Base-by-base conservation (phyloP, 2,888 invertebrate species). In the Eupeodes latifasciatus region DNA sequence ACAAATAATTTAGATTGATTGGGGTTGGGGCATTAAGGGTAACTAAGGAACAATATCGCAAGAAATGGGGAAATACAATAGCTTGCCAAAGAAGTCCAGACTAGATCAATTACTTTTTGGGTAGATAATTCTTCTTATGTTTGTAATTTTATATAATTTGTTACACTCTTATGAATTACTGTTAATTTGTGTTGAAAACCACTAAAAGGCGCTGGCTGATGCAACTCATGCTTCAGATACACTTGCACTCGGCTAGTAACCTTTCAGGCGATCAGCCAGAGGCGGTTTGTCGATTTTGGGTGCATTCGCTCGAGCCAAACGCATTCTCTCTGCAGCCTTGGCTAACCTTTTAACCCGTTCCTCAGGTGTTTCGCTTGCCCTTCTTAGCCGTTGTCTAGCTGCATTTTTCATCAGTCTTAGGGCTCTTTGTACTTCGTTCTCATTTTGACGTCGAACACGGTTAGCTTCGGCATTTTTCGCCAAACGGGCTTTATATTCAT, bases 351-450 rank as follows among this genome's bases (percentile, higher is more conserved):
- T 92, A 62, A 92, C 91, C 67, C 93, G 92, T 89, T 93, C 93
- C 6, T 93, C 93, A 10, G 91, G 89, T 44, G 93, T 92, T 90
- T 94, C 93, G 86, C 92, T 93, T 82, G 94, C 94, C 47, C 93
- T 92, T 76, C 93, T 91, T 90, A 93, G 90, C 59, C 93, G 91
- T 90, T 94, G 94, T 40, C 93, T 91, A 19, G 93, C 93, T 67
- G 93, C 93, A 90, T 94, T 93, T 91, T 93, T 93, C 93, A 93
- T 93, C 92, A 93, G 92, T 92, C 93, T 92, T 90, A 92, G 85
- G 90, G 93, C 93, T 92, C 93, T 92, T 92, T 94, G 93, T 91
- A 93, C 92, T 91, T 93, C 93, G 90, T 91, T 92, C 92, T 94
- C 93, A 89, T 93, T 94, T 90, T 93, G 93, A 89, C 93, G 91